Evolutionary conservation across 1,140 invertebrate species (phyloP), one percentile per base, ranked within the genome.

Genomic region (Leucophenga varia): DNA sequence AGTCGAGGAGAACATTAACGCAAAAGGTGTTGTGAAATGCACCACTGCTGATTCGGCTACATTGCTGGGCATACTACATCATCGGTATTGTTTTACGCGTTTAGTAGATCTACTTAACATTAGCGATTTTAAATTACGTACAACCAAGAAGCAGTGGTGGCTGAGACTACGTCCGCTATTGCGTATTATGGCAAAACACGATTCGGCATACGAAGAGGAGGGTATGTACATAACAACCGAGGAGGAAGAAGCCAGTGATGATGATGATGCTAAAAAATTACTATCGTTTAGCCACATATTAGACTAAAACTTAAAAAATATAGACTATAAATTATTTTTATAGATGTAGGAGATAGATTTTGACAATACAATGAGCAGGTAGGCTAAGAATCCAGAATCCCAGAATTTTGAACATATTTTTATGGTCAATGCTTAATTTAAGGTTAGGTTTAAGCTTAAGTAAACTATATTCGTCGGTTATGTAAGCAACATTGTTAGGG

Each of bases 101-200:
- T 81, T 98, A 7, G 79, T 82, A 54, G 87, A 93, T 40, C 79
- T 98, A 3, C 86, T 85, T 42, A 68, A 80, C 6, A 78, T 88
- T 58, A 95, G 93, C 30, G 90, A 97, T 75, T 97, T 95, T 76
- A 86, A 90, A 89, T 91, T 76, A 84, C 86, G 93, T 67, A 88
- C 95, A 64, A 89, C 93, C 3, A 88, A 85, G 49, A 82, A 88
- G 49, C 92, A 98, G 67, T 98, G 96, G 96, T 98, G 95, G 95
- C 81, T 97, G 77, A 96, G 95, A 72, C 75, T 98, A 19, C 86
- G 95, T 36, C 91, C 95, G 0, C 78, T 98, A 18, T 78, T 97
- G 20, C 87, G 95, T 75, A 96, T 98, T 68, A 77, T 98, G 30
- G 93, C 96, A n/a, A 97, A 97, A 76, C 95, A 98, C 73, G 89